Evolutionary conservation across 1,140 invertebrate species (phyloP).

Genomic region (Glomeris maerens): DNA sequence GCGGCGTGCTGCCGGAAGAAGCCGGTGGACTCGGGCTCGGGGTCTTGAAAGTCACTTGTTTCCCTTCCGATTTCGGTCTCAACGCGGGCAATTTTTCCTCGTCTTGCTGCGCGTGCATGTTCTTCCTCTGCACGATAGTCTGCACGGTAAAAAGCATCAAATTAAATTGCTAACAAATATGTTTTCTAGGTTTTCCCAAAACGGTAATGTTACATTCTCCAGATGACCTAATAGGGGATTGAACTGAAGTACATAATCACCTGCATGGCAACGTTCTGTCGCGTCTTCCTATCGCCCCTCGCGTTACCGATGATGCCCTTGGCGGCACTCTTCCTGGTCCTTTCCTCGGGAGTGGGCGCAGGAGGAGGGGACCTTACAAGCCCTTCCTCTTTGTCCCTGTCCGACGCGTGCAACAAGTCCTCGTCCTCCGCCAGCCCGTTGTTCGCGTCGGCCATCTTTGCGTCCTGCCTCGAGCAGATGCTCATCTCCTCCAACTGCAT

Average conservation of each 20-base stretch:
- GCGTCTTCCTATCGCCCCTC: slow-evolving; percentile 1
- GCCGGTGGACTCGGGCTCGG: slow-evolving; percentile 35
- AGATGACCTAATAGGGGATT: neutral
- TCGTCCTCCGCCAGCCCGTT: too few relatives aligned
- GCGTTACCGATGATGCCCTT: neutral
- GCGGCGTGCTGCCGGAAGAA: slow-evolving; percentile 17
- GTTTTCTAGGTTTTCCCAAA: neutral
- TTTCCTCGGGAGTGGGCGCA: neutral
- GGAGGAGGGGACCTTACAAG: too few relatives aligned
- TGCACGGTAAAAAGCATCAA: slow-evolving; percentile 13
- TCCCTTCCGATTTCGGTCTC: slow-evolving; percentile 15
- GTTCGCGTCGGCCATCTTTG: too few relatives aligned
- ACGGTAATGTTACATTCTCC: neutral
- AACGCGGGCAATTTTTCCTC: slow-evolving; percentile 1
- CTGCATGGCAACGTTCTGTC: slow-evolving; percentile 53
- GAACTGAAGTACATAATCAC: slow-evolving; percentile 45
- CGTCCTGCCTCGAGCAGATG: too few relatives aligned
- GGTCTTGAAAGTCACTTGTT: slow-evolving; percentile 38
- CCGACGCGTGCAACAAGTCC: too few relatives aligned
- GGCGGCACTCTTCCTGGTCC: neutral
- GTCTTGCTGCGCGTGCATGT: slow-evolving; percentile 1
- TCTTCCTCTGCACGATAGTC: slow-evolving; percentile 27
- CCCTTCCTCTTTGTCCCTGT: too few relatives aligned
- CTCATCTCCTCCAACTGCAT: slow-evolving; percentile 13
- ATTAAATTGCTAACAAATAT: neutral